phyloP scores from a whole-genome alignment of 2,888 invertebrate genomes.

The Lasioglossum zephyrum region DNA sequence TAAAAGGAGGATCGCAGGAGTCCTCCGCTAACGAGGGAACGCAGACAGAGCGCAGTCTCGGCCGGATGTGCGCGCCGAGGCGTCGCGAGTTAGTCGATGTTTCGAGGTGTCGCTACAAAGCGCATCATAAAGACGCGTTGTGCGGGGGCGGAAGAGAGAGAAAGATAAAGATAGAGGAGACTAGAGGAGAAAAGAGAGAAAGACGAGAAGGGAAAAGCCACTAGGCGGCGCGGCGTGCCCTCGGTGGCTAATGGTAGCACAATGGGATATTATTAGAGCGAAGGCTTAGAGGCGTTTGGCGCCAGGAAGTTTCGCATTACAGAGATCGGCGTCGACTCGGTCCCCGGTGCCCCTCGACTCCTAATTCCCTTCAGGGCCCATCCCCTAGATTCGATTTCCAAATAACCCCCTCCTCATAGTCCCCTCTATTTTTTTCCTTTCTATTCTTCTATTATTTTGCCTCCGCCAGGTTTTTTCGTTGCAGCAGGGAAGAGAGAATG shows the following conservation, averaged over 20 bases:
- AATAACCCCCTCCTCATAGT: conserved; percentile 14
- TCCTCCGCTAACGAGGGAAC: not conserved
- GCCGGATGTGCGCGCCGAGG: conserved; percentile 13
- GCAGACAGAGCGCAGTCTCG: conserved; percentile 13
- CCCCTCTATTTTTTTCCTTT: conserved; percentile 11
- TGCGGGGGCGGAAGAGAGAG: not conserved
- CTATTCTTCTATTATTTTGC: not conserved
- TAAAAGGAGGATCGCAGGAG: conserved; percentile 4
- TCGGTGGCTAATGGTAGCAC: conserved; percentile 82
- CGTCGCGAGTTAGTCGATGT: conserved; percentile 19
- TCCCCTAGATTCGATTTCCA: conserved; percentile 48
- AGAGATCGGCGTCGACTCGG: conserved; percentile 56
- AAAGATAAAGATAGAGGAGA: conserved; percentile 3
- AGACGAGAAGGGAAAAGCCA: conserved; percentile 9
- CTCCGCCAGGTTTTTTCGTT: not conserved
- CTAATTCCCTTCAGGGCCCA: conserved; percentile 53
- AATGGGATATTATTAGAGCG: conserved; percentile 82
- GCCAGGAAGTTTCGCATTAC: conserved; percentile 83
- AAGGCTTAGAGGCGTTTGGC: conserved; percentile 78
- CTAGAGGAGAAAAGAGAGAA: conserved; percentile 7
- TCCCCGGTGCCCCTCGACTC: conserved; percentile 49
- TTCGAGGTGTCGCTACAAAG: conserved; percentile 32
- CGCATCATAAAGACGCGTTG: conserved; percentile 24
- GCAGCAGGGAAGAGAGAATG: not conserved
- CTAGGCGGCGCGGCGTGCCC: conserved; percentile 70